These are phyloP conservation scores for Agriopis leucophaearia DNA, from an alignment of 2,888 invertebrate species.

Conservation along the genomic window DNA sequence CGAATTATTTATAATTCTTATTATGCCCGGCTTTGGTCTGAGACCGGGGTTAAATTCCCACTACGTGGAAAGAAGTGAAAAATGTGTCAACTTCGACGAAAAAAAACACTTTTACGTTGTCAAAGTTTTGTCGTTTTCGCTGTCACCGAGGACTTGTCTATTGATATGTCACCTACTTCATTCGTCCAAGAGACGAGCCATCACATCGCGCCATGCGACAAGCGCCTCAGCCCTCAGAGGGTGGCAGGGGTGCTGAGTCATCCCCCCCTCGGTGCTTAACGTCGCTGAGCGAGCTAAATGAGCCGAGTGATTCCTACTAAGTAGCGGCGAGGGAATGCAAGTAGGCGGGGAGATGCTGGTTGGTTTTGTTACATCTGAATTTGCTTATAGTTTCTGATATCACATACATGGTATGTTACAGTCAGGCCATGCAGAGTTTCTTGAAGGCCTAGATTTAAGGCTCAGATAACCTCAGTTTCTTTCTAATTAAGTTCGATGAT, in stretches of 20 bases:
- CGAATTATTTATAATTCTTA: too few relatives aligned
- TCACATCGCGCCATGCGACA: conserved; percentile 16
- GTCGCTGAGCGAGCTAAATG: conserved; percentile 45
- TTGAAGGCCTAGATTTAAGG: too few relatives aligned
- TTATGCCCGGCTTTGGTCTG: too few relatives aligned
- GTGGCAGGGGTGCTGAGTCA: conserved; percentile 39
- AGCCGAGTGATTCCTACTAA: conserved; percentile 46
- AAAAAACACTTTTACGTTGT: too few relatives aligned
- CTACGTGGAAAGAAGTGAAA: too few relatives aligned
- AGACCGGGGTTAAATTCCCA: too few relatives aligned
- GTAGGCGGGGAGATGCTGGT: conserved; percentile 18
- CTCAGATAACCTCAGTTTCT: too few relatives aligned
- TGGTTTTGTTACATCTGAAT: conserved; percentile 1
- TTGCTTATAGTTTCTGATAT: too few relatives aligned
- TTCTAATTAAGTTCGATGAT: too few relatives aligned
- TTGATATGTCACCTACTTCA: background rate
- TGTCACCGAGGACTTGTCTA: background rate
- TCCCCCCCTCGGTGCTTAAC: conserved; percentile 36
- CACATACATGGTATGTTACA: too few relatives aligned
- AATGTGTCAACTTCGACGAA: too few relatives aligned
- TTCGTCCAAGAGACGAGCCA: background rate
- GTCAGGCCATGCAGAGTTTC: too few relatives aligned
- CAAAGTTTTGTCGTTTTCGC: background rate
- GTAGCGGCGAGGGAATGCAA: conserved; percentile 41
- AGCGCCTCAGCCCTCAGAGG: conserved; percentile 32